Percentiles rank a stretch among this genome's conserved stretches.
phyloP scores from a whole-genome alignment of 2,888 invertebrate genomes.

The Linyphia triangularis region DNA sequence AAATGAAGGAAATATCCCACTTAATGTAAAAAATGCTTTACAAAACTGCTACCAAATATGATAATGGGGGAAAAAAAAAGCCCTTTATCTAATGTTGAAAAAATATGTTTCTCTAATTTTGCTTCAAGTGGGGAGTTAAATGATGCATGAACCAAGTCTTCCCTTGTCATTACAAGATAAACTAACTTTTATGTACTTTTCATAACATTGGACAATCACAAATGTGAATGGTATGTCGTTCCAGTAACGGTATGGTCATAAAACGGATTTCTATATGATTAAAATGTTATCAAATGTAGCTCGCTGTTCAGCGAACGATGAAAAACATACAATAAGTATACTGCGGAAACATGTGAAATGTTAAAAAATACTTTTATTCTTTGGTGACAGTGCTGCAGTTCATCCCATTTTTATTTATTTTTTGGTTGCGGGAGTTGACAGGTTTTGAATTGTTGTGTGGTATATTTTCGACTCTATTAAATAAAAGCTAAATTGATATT shows the following conservation, averaged over 20 bases:
- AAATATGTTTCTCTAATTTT: background rate
- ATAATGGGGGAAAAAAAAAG: background rate
- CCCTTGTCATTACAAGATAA: background rate
- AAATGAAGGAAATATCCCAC: background rate
- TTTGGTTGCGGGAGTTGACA: background rate
- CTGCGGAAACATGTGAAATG: background rate
- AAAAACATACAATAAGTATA: slow-evolving; percentile 13
- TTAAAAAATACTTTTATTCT: slow-evolving; percentile 7
- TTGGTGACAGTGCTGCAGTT: background rate
- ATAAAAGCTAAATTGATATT: background rate
- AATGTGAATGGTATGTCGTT: background rate
- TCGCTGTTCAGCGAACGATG: slow-evolving; percentile 16
- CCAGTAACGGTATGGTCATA: background rate
- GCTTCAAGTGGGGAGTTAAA: background rate
- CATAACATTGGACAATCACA: background rate
- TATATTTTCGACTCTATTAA: background rate
- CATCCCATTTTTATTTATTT: background rate
- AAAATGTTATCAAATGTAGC: slow-evolving; percentile 38
- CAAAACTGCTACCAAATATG: background rate
- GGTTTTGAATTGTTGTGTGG: background rate
- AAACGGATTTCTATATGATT: slow-evolving; percentile 20
- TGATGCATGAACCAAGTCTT: slow-evolving; percentile 3
- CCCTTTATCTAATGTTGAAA: background rate
- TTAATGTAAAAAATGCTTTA: too few species aligned
- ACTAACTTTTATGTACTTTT: background rate